Evolutionary conservation across 2,113 vertebrate species (phyloP), one percentile per base, ranked within the genome.

Genomic region (Chelonoidis abingdonii): DNA sequence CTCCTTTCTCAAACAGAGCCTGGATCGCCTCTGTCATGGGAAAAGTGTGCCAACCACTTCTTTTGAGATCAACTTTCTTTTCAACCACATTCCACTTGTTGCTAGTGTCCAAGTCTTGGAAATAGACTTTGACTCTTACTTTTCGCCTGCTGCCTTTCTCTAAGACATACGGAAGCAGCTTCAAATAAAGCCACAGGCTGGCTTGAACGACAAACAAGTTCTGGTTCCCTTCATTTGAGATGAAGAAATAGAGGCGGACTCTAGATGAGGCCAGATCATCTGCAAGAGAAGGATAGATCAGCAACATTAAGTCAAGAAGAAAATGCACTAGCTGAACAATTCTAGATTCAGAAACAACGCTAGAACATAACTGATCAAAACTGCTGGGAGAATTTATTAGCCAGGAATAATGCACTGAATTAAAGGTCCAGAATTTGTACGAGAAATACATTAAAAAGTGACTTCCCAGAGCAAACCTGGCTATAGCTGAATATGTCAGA

Each of bases 41-140:
- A 97, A 99, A 99, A 21, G 99, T 99, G 84, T 99, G 99, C 99
- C 99, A 99, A 95, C 99, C 99, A 10, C 99, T 99, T 96, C 99
- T 99, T 96, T 99, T 99, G 96, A 99, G 98, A 92, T 99, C 99
- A 93, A 99, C 99, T 25, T 99, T 98, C 97, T 99, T 99, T 98
- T 99, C 99, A 95, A 99, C 99, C 97, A 99, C 94, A 49, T 98
- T 98, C 99, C 99, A 99, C 96, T 98, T 98, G 56, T 98, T 98
- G 2, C 98, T 97, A 25, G 96, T 97, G 87, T 98, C 98, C 54
- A 98, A 96, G 95, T 99, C 99, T 98, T 99, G 99, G 98, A 99
- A 99, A 97, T 98, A 99, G 93, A 99, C 98, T 97, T 99, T 99
- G 95, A 99, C 99, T 7, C 98, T 99, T 97, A 99, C 99, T 98